Evolutionary conservation across 2,888 invertebrate species (phyloP), one percentile per base, ranked within the genome.

Genomic region (Muscina levida): DNA sequence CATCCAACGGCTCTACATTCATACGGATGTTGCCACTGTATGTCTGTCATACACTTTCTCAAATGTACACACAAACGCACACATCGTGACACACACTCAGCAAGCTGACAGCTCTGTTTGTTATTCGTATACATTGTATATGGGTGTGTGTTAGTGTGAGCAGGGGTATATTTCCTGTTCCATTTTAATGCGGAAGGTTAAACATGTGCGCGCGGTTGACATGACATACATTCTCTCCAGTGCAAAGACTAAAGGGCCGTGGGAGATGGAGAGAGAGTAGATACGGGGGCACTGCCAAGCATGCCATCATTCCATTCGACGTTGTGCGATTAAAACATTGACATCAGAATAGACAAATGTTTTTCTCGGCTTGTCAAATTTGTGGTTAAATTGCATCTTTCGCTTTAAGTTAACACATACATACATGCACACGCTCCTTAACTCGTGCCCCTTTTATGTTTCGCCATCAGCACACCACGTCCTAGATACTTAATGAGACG

Each of bases 181-280:
- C 65, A 82, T 79, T 82, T 77, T 5, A 2, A 74, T 82, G 70
- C 59, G 76, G 70, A 82, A 80, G 77, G 77, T 83, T 80, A 82
- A 82, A 75, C 79, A 82, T 80, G 72, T 81, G 82, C 72, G n/a
- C n/a, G 76, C 51, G 39, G 57, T 46, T 51, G 42, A 76, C 65
- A 82, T 79, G 66, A 79, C 78, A 75, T 71, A 72, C 44, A 72
- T 79, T 79, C 39, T 67, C 15, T 53, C 11, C 10, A 17, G 11
- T 4, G 19, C 2, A 48, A n/a, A 5, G 31, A 31, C 31, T 6
- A 39, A 68, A 68, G 53, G 39, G 31, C 3, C 31, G 31, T n/a
- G 26, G 6, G n/a, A 44, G n/a, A 19, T 17, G 19, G 22, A 39
- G 15, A 19, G 8, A n/a, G n/a, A n/a, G n/a, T n/a, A n/a, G n/a